Evolutionary conservation across 2,113 vertebrate species (phyloP).

Genomic region (Grantiella picta): DNA sequence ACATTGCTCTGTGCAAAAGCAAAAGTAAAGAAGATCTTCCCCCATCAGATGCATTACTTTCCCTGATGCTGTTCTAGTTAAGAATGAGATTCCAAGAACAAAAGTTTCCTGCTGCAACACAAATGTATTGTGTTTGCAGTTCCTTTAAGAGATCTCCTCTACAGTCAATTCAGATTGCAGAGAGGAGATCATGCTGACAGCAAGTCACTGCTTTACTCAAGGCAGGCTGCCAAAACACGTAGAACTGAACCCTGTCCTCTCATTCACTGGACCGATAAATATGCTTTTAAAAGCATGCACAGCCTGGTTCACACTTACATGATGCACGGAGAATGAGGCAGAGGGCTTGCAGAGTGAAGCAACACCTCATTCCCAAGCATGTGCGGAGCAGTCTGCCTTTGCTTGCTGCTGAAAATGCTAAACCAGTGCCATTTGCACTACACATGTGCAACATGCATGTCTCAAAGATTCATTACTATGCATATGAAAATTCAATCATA

Average conservation of each 20-base stretch:
- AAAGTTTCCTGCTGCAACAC: background rate
- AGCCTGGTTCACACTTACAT: slow-evolving; percentile 55
- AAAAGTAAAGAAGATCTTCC: background rate
- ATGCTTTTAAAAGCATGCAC: slow-evolving; percentile 41
- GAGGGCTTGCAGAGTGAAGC: slow-evolving; percentile 7
- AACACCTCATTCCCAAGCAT: slow-evolving; percentile 55
- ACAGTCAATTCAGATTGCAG: background rate
- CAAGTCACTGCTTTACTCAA: background rate
- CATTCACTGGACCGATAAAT: slow-evolving; percentile 4
- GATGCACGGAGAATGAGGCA: slow-evolving; percentile 50
- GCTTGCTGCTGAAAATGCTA: background rate
- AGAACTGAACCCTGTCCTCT: slow-evolving; percentile 26
- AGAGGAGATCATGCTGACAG: background rate
- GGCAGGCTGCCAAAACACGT: background rate
- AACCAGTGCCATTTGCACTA: slow-evolving; percentile 13
- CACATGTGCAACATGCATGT: slow-evolving; percentile 29
- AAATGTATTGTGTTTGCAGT: background rate
- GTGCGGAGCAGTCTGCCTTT: slow-evolving; percentile 40
- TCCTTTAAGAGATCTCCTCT: background rate
- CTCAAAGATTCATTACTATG: slow-evolving; percentile 47
- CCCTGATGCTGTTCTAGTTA: background rate
- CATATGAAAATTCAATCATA: slow-evolving; percentile 54
- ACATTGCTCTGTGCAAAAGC: background rate
- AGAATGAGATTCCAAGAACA: background rate
- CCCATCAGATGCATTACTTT: background rate